phyloP scores from a whole-genome alignment of 2,113 vertebrate species.

The Syrmaticus mikado region DNA sequence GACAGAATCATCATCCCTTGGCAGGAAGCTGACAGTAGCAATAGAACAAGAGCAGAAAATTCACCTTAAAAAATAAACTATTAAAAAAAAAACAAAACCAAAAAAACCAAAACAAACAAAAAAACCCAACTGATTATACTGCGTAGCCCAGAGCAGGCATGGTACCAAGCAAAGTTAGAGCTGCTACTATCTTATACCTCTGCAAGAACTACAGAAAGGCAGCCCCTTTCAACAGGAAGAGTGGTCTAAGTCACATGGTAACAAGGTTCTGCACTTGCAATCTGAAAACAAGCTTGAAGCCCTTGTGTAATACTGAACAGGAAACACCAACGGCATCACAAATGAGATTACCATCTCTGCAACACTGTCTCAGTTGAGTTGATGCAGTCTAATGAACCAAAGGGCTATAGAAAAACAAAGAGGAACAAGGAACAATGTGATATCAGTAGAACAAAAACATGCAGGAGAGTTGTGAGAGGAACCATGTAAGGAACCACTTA shows the following conservation, averaged over 20 bases:
- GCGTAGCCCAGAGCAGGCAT: not conserved
- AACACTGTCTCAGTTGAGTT: not conserved
- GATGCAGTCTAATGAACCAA: not conserved
- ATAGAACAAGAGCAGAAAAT: not conserved
- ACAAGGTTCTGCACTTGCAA: not conserved
- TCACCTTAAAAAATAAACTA: not conserved
- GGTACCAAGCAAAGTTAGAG: not conserved
- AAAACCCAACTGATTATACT: not conserved
- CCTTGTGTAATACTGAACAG: not conserved
- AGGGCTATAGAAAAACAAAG: not conserved
- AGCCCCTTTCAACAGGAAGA: constrained; percentile 1
- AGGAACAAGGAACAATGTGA: not conserved
- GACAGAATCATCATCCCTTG: not conserved
- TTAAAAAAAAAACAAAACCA: no score
- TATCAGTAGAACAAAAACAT: not conserved
- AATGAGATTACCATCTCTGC: not conserved
- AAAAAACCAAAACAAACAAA: not conserved
- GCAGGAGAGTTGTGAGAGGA: fast-evolving
- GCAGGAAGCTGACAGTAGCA: not conserved
- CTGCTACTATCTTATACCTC: not conserved
- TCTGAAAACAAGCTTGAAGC: not conserved
- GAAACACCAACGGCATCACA: not conserved
- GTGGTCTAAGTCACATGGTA: not conserved
- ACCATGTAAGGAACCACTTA: not conserved
- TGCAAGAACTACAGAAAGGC: not conserved